Percentiles rank a stretch among this genome's conserved stretches.
These are phyloP conservation scores for Microplitis mediator DNA, from an alignment of 1,140 invertebrate species.

Conservation along the genomic window DNA sequence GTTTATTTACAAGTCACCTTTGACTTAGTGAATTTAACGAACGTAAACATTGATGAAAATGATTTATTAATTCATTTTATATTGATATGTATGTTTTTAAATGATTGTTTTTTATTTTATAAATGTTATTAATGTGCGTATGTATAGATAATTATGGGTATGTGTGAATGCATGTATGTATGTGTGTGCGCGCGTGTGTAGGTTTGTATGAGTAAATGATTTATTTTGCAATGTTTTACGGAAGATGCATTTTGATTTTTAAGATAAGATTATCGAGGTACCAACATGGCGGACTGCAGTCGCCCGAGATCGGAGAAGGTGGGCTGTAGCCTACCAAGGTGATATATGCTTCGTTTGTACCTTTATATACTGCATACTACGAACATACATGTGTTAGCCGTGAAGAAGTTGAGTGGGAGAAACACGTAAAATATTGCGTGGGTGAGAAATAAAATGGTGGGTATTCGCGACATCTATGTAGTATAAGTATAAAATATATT, in stretches of 20 bases:
- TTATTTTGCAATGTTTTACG: neutral
- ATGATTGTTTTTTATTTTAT: neutral
- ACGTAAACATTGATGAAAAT: conserved; percentile 10
- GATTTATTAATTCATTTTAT: neutral
- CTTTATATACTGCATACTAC: conserved; percentile 18
- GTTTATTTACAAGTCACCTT: neutral
- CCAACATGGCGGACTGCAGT: conserved; percentile 42
- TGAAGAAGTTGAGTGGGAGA: conserved; percentile 34
- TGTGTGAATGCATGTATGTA: too few species aligned
- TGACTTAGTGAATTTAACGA: neutral
- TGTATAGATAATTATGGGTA: neutral
- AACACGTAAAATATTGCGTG: conserved; percentile 52
- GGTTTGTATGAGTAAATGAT: neutral
- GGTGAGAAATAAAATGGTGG: conserved; percentile 58
- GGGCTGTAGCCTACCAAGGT: conserved; percentile 45
- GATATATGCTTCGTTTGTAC: conserved; percentile 48
- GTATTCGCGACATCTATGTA: conserved; percentile 8
- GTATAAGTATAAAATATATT: neutral
- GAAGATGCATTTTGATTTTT: neutral
- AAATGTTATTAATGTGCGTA: neutral
- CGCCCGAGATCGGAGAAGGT: neutral
- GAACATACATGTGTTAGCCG: conserved; percentile 13
- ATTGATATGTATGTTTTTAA: neutral
- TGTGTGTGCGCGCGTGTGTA: too few species aligned
- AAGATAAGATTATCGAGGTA: conserved; percentile 22